Conservation (phyloP, 1,140 invertebrate genomes). For the Aphis gossypii region DNA sequence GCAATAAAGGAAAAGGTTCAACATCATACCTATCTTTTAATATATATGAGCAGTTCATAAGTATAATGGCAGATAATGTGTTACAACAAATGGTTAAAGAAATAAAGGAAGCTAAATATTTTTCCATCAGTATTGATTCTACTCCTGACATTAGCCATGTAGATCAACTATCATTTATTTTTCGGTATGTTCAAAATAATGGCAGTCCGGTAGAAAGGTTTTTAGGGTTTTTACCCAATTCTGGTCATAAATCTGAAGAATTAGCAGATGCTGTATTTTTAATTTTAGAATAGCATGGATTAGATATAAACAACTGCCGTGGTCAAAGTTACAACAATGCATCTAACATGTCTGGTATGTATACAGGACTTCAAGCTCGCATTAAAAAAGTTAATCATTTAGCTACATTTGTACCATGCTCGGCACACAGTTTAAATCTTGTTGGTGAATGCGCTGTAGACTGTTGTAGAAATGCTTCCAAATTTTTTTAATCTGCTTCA, state of each 20-base stretch:
- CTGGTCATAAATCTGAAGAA: conserved; percentile 52
- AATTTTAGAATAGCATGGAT: conserved; percentile 37
- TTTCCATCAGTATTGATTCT: conserved; percentile 61
- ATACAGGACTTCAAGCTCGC: conserved; percentile 42
- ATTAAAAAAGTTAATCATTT: conserved; percentile 59
- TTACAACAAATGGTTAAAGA: conserved; percentile 60
- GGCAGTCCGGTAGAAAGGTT: conserved; percentile 47
- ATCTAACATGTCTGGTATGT: conserved; percentile 51
- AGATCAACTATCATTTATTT: conserved; percentile 55
- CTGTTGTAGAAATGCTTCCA: conserved; percentile 60
- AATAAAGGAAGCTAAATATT: conserved; percentile 64
- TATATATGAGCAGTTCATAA: conserved; percentile 60
- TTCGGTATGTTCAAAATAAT: conserved; percentile 57
- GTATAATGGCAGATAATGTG: conserved; percentile 60
- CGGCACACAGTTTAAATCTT: conserved; percentile 63
- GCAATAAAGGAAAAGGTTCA: conserved; percentile 58
- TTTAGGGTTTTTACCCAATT: conserved; percentile 30
- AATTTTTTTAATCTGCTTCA: conserved; percentile 61
- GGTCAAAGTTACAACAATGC: conserved; percentile 62
- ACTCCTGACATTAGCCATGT: conserved; percentile 36
- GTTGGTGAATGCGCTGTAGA: conserved; percentile 62
- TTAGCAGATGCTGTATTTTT: conserved; percentile 45
- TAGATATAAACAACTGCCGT: conserved; percentile 59
- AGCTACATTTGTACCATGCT: conserved; percentile 62
- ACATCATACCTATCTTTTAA: conserved; percentile 59